Base-by-base conservation (phyloP, 35 echinoderm and acorn worm species). In the Strongylocentrotus purpuratus region DNA sequence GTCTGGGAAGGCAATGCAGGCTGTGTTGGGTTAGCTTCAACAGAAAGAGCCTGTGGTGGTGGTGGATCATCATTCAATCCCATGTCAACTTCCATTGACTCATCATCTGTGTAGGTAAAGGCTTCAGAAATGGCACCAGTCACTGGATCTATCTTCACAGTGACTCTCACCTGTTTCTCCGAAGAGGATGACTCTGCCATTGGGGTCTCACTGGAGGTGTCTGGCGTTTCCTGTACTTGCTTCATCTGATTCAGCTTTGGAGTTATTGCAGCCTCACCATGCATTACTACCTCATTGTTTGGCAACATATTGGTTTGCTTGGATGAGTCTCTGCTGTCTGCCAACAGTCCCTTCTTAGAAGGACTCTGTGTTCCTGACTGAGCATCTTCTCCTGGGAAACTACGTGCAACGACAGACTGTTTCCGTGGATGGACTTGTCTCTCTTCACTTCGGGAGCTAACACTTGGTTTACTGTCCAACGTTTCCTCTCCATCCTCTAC, bases 121-220 rank as follows among this genome's bases (percentile, higher is more conserved):
- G 48, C 48, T n/a, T 93, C 46, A 13, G 91, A 93, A 46, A 93
- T 93, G 45, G 48, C 48, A n/a, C 91, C 91, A 55, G 91, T 48
- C 48, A 46, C 91, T 55, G 91, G 48, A 58, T 93, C 91, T 28
- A 93, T 58, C 14, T 31, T 47, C n/a, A 93, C 91, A 93, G 48
- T 31, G 31, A 93, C 48, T 58, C 48, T 93, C 91, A 93, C 91
- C 45, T 45, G 12, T 46, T 89, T 89, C 15, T 33, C 20, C 4
- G 87, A 31, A 89, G 22, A 13, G 18, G 33, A 7, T 89, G 87
- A 9, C 11, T 46, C 87, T 89, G 32, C 87, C 20, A 11, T 17
- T 28, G 32, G 45, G 7, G 45, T 13, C 45, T 15, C 87, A 46
- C 87, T 11, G 87, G 87, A 89, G 45, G 9, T 35, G 15, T 45